Base-by-base conservation (phyloP, 2,888 invertebrate genomes). In the Plagodis pulveraria region DNA sequence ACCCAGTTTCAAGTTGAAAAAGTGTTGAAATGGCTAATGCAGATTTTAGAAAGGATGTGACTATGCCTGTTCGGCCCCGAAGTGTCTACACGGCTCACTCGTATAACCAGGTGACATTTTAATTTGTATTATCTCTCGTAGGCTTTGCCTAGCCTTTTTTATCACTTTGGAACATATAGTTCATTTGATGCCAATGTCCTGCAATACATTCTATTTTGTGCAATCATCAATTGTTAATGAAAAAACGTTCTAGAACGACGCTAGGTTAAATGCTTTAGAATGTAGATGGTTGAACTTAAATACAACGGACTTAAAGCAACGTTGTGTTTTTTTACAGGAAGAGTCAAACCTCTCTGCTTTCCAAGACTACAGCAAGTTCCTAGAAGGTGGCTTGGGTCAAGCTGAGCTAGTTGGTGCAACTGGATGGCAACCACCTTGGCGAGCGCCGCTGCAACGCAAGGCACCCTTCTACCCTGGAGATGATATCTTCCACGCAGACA, bases 71-170 rank as follows among this genome's bases (percentile, higher is more conserved):
- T 69, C 93, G 95, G 66, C 95, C 95, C 8, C 92, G 95, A 70
- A 95, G 95, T 83, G 94, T 95, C 56, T 95, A 95, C 74, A 95
- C 95, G 48, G 94, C 95, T 56, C 95, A 95, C 80, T 95, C 95
- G 48, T 95, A 94, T 80, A 91, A 93, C 72, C 93, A 93, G 89
- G 93, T 60, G 50, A 60, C 32, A 8, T 22, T 40, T 50, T 5
- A n/a, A 9, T 22, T 36, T 36, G 5, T 50, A 12, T 6, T 10
- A 40, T 50, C 55, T 65, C 58, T 51, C 53, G 58, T 54, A 62
- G 62, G 64, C 10, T 10, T 42, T 2, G 22, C 22, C 2, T 22
- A 22, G 22, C 22, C 22, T 22, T 22, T 22, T 36, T 7, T 36
- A 36, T 4, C 36, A 22, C 22, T 2, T 22, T 22, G 22, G 22